A percentile compares a stretch with the other conserved stretches of the same genome.
Conservation (phyloP, 2,113 vertebrate species). For the Halcyon senegalensis region DNA sequence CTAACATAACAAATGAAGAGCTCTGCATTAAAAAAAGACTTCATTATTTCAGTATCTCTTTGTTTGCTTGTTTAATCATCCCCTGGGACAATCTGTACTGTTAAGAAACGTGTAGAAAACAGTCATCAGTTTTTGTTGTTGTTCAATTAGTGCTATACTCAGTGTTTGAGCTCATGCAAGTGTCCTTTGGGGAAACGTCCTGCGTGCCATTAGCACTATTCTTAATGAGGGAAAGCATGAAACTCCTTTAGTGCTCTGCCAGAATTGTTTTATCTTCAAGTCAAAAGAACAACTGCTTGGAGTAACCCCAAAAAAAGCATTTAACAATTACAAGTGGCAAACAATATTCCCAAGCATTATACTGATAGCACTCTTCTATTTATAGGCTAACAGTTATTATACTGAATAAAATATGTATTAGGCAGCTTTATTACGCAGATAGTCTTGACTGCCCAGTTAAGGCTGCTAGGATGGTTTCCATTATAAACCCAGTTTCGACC, state of each 20-base stretch:
- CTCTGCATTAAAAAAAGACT: conserved; percentile 56
- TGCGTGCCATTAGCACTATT: conserved; percentile 75
- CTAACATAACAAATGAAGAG: conserved; percentile 53
- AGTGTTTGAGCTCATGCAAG: conserved; percentile 67
- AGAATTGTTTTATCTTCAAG: conserved; percentile 80
- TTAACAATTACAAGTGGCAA: conserved; percentile 71
- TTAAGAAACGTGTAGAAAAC: conserved; percentile 74
- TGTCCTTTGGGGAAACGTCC: conserved; percentile 74
- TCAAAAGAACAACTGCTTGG: conserved; percentile 79
- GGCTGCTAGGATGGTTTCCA: neutral
- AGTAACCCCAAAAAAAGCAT: conserved; percentile 77
- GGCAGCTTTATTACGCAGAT: conserved; percentile 36
- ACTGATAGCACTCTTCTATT: conserved; percentile 62
- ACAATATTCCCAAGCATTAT: conserved; percentile 73
- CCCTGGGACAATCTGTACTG: conserved; percentile 73
- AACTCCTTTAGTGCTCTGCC: conserved; percentile 78
- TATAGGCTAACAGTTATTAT: conserved; percentile 63
- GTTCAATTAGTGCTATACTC: conserved; percentile 71
- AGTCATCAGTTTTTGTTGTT: conserved; percentile 73
- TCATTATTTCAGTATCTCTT: conserved; percentile 75
- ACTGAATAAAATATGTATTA: conserved; percentile 58
- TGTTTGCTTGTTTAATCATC: conserved; percentile 70
- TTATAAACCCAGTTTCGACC: neutral
- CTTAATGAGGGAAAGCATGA: conserved; percentile 77
- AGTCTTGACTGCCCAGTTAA: conserved; percentile 3